Evolutionary conservation across 2,113 vertebrate species (phyloP), one percentile per base, ranked within the genome.

Genomic region (Prochilodus magdalenae): DNA sequence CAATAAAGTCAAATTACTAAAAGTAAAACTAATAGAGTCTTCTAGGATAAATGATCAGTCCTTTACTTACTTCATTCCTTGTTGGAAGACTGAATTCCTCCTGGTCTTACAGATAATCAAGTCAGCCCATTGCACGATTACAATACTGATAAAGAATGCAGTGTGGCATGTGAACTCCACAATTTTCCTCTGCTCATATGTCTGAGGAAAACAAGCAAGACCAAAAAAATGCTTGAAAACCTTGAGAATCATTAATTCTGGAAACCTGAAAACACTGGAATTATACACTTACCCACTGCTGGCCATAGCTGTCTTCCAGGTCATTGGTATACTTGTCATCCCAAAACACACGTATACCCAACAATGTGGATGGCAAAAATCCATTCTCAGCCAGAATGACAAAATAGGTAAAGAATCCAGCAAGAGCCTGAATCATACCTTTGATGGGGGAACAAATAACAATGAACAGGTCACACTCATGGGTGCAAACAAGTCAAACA

Each of bases 151-250:
- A 0, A 98, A 98, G 91, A 98, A 98, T 0, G 97, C 95, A 0
- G 97, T 98, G 91, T 98, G 97, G 90, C 97, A 98, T 0, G 97
- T 98, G 88, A 96, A 98, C 93, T 98, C 97, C 75, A 98, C 96
- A 75, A 98, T 97, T 92, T 98, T 98, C 55, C 97, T 95, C 90
- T 98, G 97, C 90, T 98, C 97, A 0, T 98, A 98, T 0, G 97
- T 98, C 97, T 98, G 84, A 20, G 65, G 1, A 60, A 60, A 5
- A 77, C 20, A 29, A 72, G 29, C 0, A 0, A 24, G 11, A 5
- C 0, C 22, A 26, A 15, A 14, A 40, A 24, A 24, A 51, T 5
- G 1, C 0, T 14, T 26, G 10, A 36, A 20, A 29, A 24, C 6
- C 20, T 6, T 12, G 5, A 18, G 13, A 26, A 1, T 24, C 10